These are phyloP conservation scores for Sarcophaga peregrina DNA, from an alignment of 1,140 invertebrate species.

Conservation along the genomic window DNA sequence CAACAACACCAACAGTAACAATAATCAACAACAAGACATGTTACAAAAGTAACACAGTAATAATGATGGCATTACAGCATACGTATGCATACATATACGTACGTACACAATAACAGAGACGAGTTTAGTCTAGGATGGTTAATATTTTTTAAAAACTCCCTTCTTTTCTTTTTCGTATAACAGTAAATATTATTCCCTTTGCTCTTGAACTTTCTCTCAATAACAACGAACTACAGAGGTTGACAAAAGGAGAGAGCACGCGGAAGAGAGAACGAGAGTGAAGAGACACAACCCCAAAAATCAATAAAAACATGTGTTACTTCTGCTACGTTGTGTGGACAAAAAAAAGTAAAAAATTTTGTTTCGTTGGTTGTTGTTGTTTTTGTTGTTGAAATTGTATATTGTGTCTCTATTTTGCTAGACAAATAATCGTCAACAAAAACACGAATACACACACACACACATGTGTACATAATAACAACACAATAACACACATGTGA, in stretches of 20 bases:
- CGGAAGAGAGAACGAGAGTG: not conserved
- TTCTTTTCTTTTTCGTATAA: not conserved
- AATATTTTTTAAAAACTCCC: constrained; percentile 4
- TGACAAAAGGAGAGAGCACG: not conserved
- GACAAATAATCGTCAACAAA: not conserved
- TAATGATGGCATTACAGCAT: too few relatives aligned
- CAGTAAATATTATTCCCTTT: not conserved
- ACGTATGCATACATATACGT: too few relatives aligned
- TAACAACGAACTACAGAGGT: not conserved
- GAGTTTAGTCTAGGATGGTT: not conserved
- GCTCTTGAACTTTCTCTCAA: not conserved
- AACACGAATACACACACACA: too few relatives aligned
- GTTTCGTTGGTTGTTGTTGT: not conserved
- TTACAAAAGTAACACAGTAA: too few relatives aligned
- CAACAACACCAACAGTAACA: too few relatives aligned
- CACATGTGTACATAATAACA: too few relatives aligned
- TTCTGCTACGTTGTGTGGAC: not conserved
- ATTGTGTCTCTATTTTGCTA: constrained; percentile 14
- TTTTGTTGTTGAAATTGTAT: constrained; percentile 4
- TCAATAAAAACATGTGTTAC: constrained; percentile 24
- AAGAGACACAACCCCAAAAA: constrained; percentile 18
- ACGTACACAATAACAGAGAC: too few relatives aligned
- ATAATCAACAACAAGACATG: too few relatives aligned
- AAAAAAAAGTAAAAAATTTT: not conserved
- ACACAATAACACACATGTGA: too few relatives aligned